Conservation (phyloP, 2,888 invertebrate species). For the Chromoteleia sp. region DNA sequence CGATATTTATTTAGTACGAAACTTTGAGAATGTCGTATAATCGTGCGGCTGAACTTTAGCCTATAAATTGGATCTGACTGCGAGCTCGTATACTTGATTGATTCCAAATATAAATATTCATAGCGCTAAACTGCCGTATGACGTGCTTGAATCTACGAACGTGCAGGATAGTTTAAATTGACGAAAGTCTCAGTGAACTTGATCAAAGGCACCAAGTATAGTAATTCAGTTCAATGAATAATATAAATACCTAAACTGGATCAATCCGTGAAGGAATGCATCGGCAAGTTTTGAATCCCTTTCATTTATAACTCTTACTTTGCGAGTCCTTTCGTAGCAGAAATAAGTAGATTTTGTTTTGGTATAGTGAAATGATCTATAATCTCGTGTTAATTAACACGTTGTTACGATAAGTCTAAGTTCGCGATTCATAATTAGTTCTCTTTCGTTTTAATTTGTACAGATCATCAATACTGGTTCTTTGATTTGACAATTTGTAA, state of each 20-base stretch:
- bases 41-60: conserved; percentile 47
- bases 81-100: conserved; percentile 59
- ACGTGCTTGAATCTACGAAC: conserved; percentile 52
- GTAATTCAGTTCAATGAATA: conserved; percentile 39
- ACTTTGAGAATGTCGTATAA: conserved; percentile 50
- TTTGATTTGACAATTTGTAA: no score
- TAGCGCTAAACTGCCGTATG: conserved; percentile 63
- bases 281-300: no score
- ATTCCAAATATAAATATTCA: conserved; percentile 68
- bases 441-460: no score
- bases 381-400: no score
- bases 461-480: no score
- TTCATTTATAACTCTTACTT: no score
- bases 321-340: no score
- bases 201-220: conserved; percentile 55
- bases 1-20: conserved; percentile 49
- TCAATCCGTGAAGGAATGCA: background rate
- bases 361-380: no score
- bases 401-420: no score
- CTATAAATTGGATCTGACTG: conserved; percentile 53
- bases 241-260: conserved; percentile 33
- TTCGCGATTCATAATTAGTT: no score
- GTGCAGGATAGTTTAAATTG: conserved; percentile 51
- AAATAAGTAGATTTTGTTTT: no score
- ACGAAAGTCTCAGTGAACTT: conserved; percentile 55